Percentiles rank a stretch among this genome's conserved stretches.
Evolutionary conservation across 2,888 invertebrate genomes (phyloP).

Genomic region (Drosophila cognata): DNA sequence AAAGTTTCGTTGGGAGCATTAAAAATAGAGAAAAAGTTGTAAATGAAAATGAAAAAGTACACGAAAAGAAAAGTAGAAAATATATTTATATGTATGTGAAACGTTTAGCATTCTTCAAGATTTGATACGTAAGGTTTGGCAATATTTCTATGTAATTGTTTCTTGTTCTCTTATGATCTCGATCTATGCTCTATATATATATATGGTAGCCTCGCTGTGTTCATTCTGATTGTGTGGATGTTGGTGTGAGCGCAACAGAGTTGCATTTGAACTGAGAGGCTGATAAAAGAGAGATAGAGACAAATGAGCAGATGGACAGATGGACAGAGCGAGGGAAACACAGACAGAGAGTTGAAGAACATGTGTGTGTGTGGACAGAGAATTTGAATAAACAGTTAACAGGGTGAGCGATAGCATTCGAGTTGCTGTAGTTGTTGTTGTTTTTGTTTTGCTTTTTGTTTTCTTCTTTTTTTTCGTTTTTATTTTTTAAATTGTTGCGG

Average conservation of each 20-base stretch:
- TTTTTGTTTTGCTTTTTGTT: not conserved
- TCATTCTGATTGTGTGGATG: slow-evolving; percentile 18
- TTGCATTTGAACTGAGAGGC: slow-evolving; percentile 15
- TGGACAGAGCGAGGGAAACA: slow-evolving; percentile 15
- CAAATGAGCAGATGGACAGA: slow-evolving; percentile 4
- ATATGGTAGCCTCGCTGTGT: slow-evolving; percentile 13
- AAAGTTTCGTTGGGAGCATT: slow-evolving; percentile 72
- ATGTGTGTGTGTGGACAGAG: slow-evolving; percentile 25
- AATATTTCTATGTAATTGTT: slow-evolving; percentile 30
- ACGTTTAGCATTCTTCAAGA: slow-evolving; percentile 53
- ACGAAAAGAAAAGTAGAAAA: slow-evolving; percentile 71
- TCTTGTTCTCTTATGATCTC: slow-evolving; percentile 8
- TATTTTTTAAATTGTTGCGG: not conserved
- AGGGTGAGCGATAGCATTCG: slow-evolving; percentile 19
- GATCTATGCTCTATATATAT: slow-evolving; percentile 16
- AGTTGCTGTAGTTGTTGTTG: slow-evolving; percentile 5
- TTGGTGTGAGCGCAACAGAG: slow-evolving; percentile 21
- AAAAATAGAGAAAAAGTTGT: slow-evolving; percentile 72
- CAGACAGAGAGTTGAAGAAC: slow-evolving; percentile 2
- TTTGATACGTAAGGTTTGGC: slow-evolving; percentile 46
- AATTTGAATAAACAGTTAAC: slow-evolving; percentile 8
- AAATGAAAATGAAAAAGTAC: slow-evolving; percentile 77
- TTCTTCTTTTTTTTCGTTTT: too few species aligned
- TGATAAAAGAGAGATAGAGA: slow-evolving; percentile 3
- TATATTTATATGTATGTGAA: slow-evolving; percentile 62